Conservation (phyloP, 2,113 vertebrate species). For the Thamnophis sirtalis region DNA sequence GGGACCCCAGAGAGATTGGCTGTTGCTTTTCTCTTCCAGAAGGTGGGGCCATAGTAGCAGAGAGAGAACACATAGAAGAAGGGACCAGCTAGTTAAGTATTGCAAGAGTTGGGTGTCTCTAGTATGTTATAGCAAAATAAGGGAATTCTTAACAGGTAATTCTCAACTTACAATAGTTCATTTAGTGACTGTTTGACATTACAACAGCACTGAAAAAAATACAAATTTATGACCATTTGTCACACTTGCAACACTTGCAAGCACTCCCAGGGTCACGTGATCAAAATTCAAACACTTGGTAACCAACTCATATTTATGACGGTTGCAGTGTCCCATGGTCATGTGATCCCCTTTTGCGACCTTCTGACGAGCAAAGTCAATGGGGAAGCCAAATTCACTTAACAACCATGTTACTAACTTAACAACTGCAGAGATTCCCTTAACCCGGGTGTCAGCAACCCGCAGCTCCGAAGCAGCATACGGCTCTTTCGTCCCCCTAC, state of each 20-base stretch:
- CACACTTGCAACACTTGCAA: neutral
- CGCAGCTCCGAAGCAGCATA: too few species aligned
- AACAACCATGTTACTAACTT: neutral
- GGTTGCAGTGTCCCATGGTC: neutral
- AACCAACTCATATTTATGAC: neutral
- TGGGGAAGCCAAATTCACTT: neutral
- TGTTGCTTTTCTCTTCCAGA: slow-evolving; percentile 14
- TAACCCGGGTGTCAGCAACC: too few species aligned
- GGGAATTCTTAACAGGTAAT: neutral
- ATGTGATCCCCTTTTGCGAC: neutral
- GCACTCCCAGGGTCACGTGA: too few species aligned
- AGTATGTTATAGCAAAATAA: neutral
- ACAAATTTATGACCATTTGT: neutral
- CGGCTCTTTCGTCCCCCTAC: too few species aligned
- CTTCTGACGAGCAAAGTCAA: neutral
- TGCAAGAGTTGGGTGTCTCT: neutral
- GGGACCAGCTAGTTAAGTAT: neutral
- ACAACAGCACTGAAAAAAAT: neutral
- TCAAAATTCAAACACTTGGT: neutral
- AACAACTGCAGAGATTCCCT: neutral
- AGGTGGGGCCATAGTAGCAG: slow-evolving; percentile 60
- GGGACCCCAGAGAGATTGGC: slow-evolving; percentile 28
- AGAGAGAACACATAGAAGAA: neutral
- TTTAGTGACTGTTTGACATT: neutral
- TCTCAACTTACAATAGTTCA: neutral